Conservation (phyloP, 2,113 vertebrate species). For the Spea multiplicata region DNA sequence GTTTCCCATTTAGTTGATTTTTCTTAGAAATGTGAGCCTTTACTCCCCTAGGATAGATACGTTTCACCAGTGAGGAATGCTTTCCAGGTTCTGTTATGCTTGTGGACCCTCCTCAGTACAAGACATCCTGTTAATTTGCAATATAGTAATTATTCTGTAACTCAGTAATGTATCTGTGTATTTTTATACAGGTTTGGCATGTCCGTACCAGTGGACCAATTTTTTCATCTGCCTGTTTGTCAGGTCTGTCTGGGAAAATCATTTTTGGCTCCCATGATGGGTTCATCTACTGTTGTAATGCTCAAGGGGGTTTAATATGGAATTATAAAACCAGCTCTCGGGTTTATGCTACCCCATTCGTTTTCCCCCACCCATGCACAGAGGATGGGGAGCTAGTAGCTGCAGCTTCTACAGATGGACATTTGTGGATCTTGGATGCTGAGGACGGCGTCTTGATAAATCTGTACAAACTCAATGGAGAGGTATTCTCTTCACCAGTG, state of each 20-base stretch:
- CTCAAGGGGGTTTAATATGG: constrained; percentile 78
- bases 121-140: too few species aligned
- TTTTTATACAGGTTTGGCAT: constrained; percentile 76
- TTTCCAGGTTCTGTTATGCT: too few species aligned
- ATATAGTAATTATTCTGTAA: too few species aligned
- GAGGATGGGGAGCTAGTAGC: constrained; percentile 67
- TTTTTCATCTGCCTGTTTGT: constrained; percentile 87
- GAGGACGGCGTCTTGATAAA: constrained; percentile 65
- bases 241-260: constrained; percentile 65
- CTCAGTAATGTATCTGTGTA: background rate
- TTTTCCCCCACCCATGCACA: constrained; percentile 62
- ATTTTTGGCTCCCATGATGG: constrained; percentile 89
- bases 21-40: too few species aligned
- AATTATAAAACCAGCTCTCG: constrained; percentile 77
- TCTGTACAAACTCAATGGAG: constrained; percentile 71
- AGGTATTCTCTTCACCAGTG: constrained; percentile 89
- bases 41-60: too few species aligned
- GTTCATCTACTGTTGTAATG: constrained; percentile 77
- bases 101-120: too few species aligned
- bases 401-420: constrained; percentile 85
- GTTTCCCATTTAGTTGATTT: too few species aligned
- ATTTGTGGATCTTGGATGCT: constrained; percentile 81
- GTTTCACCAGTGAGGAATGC: too few species aligned
- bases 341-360: constrained; percentile 84
- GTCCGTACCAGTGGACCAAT: constrained; percentile 78